These are phyloP conservation scores for Melolontha melolontha DNA, from an alignment of 2,888 invertebrate genomes.

Conservation along the genomic window DNA sequence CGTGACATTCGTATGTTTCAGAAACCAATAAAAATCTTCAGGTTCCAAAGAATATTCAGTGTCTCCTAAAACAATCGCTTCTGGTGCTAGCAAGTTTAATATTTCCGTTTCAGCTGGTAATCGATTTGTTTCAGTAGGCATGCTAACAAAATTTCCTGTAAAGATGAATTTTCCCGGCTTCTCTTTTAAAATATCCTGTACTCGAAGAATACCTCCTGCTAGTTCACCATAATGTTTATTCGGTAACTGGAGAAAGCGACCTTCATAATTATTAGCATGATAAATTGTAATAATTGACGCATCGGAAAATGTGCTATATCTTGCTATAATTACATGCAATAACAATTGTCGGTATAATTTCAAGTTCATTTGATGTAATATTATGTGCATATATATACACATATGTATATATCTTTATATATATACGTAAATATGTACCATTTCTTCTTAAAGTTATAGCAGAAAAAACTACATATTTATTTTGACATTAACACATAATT, in stretches of 20 bases:
- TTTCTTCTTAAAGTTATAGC: too few species aligned
- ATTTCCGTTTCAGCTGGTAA: neutral
- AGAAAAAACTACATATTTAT: too few species aligned
- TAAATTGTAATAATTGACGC: neutral
- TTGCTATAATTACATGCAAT: too few species aligned
- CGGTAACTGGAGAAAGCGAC: neutral
- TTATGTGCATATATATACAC: too few species aligned
- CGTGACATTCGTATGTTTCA: too few species aligned
- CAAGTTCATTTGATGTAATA: too few species aligned
- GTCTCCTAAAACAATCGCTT: neutral
- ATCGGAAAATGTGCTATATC: too few species aligned
- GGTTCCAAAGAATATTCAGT: neutral
- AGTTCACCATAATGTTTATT: neutral
- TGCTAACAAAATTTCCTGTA: conserved; percentile 6
- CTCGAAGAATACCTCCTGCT: neutral
- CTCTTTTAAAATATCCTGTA: neutral
- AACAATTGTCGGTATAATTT: too few species aligned
- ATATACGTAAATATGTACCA: too few species aligned
- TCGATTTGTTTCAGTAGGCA: neutral
- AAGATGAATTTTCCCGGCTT: neutral
- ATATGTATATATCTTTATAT: too few species aligned
- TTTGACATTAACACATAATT: too few species aligned
- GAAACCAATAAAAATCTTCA: too few species aligned
- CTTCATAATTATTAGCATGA: neutral
- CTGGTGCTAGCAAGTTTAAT: neutral